A percentile compares a stretch with the other conserved stretches of the same genome.
Conservation (phyloP, 2,888 invertebrate species). For the Crematogaster levior region DNA sequence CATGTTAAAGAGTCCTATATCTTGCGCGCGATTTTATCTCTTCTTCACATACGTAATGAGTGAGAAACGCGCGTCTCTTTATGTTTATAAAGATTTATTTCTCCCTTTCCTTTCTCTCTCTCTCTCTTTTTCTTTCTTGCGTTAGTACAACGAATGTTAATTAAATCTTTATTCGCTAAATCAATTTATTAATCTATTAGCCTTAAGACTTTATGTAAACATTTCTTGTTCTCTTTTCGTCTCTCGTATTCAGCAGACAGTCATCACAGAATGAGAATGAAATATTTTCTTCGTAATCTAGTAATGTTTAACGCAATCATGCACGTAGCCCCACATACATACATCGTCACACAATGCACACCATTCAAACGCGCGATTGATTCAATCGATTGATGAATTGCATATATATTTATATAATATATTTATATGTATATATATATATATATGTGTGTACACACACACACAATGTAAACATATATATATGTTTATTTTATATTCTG, state of each 20-base stretch:
- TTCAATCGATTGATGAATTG: constrained; percentile 74
- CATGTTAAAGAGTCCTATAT: constrained; percentile 34
- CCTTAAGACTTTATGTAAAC: constrained; percentile 79
- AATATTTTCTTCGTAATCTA: constrained; percentile 77
- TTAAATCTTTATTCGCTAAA: constrained; percentile 75
- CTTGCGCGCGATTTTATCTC: constrained; percentile 34
- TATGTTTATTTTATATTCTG: constrained; percentile 66
- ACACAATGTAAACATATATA: constrained; percentile 65
- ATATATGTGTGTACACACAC: constrained; percentile 55
- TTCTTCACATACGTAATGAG: constrained; percentile 35
- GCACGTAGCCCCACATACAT: constrained; percentile 56
- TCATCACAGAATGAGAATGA: constrained; percentile 85
- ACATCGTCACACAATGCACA: constrained; percentile 46
- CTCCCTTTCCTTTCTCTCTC: constrained; percentile 24
- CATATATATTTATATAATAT: no score
- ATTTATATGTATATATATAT: constrained; percentile 64
- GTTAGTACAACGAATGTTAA: constrained; percentile 79
- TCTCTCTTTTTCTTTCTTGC: constrained; percentile 72
- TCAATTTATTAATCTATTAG: constrained; percentile 76
- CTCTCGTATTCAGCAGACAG: constrained; percentile 80
- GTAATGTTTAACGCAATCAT: constrained; percentile 74
- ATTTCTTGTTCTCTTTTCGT: constrained; percentile 68
- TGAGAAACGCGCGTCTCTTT: constrained; percentile 46
- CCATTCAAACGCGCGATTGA: constrained; percentile 60
- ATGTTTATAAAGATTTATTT: constrained; percentile 67